Conservation (phyloP, 1,140 invertebrate species). For the Drosophila tropicalis region DNA sequence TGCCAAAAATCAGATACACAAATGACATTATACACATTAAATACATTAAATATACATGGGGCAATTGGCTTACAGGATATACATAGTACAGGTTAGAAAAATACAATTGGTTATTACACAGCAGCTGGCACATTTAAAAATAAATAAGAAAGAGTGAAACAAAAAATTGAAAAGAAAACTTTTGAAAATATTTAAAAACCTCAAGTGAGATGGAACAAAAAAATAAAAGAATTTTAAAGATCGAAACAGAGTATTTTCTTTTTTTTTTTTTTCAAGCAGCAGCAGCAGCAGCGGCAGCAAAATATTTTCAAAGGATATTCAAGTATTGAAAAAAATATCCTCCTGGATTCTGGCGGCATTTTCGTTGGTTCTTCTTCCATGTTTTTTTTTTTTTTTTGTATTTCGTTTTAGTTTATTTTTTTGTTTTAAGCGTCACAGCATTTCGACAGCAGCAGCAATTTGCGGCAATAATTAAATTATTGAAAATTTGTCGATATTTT, state of each 20-base stretch:
- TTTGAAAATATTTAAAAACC: background rate
- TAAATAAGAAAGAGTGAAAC: background rate
- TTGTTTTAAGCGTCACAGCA: slow-evolving; percentile 1
- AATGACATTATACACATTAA: background rate
- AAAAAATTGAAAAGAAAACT: background rate
- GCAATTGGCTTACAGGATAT: slow-evolving; percentile 1
- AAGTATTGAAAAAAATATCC: background rate
- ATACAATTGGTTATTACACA: slow-evolving; percentile 1
- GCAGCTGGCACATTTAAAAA: background rate
- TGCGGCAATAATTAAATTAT: slow-evolving; percentile 13
- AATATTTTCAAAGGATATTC: background rate
- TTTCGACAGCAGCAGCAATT: slow-evolving; percentile 11
- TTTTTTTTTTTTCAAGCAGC: background rate
- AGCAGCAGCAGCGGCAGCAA: slow-evolving; percentile 2
- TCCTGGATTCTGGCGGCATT: background rate
- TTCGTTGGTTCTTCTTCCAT: background rate
- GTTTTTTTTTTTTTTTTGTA: background rate
- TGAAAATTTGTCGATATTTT: slow-evolving; percentile 15
- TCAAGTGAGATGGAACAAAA: background rate
- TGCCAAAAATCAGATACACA: background rate
- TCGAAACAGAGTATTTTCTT: background rate
- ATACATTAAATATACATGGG: background rate
- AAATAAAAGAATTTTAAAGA: background rate
- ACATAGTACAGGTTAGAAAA: background rate
- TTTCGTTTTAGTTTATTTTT: background rate